These are phyloP conservation scores for Agrochola circellaris DNA, from an alignment of 2,888 invertebrate species.

Conservation along the genomic window DNA sequence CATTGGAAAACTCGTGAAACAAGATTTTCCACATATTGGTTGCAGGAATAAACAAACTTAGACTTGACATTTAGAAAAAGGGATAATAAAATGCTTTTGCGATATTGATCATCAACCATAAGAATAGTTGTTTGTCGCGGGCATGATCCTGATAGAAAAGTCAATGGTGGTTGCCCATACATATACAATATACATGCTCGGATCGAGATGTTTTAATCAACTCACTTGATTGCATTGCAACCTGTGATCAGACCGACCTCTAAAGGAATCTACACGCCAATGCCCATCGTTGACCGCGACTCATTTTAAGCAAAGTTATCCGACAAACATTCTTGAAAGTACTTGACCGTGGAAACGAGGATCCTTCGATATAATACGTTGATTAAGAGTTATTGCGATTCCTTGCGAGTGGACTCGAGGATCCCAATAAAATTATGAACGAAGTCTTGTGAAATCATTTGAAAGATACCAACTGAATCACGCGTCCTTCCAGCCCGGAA, in stretches of 20 bases:
- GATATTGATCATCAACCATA: background rate
- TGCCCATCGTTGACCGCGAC: no score
- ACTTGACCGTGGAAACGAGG: no score
- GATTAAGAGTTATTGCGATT: background rate
- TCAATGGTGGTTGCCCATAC: background rate
- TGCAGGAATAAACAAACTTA: background rate
- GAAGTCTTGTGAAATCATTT: background rate
- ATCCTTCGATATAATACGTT: background rate
- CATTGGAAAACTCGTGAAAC: conserved; percentile 4
- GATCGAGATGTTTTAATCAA: conserved; percentile 20
- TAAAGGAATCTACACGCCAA: background rate
- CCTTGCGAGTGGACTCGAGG: background rate
- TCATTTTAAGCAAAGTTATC: no score
- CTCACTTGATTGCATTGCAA: conserved; percentile 17
- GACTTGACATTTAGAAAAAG: background rate
- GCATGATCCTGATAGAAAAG: background rate
- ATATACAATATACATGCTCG: background rate
- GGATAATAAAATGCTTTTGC: background rate
- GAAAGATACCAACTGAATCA: background rate
- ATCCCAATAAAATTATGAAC: background rate
- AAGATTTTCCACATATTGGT: conserved; percentile 4
- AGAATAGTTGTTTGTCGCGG: background rate
- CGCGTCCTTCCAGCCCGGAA: no score
- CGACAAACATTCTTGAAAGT: no score
- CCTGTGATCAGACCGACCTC: background rate